Percentiles rank a stretch among this genome's conserved stretches.
Conservation (phyloP, 2,113 vertebrate genomes). For the Grantiella picta region DNA sequence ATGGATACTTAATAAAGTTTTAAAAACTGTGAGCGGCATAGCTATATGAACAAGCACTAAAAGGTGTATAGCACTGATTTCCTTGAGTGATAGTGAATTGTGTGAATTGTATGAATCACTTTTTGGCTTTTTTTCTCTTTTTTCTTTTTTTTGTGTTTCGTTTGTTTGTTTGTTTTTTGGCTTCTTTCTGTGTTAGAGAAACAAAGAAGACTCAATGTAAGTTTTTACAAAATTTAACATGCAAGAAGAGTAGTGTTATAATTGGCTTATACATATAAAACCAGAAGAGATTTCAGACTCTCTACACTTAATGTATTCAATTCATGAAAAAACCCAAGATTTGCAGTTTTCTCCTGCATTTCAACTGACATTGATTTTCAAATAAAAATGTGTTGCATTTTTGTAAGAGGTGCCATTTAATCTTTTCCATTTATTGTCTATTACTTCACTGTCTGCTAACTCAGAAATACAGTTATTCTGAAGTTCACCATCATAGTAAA, state of each 20-base stretch:
- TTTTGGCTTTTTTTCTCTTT: not conserved
- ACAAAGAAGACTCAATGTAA: not conserved
- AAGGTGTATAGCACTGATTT: not conserved
- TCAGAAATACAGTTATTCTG: not conserved
- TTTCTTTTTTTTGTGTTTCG: no score
- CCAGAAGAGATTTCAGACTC: not conserved
- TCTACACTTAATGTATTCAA: not conserved
- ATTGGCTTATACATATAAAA: not conserved
- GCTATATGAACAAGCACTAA: not conserved
- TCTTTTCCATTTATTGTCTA: not conserved
- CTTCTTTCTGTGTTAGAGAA: not conserved
- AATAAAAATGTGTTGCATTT: not conserved
- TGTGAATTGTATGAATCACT: not conserved
- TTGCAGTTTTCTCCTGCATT: not conserved
- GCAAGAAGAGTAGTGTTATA: not conserved
- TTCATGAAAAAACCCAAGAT: not conserved
- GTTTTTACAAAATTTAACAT: not conserved
- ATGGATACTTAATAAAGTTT: not conserved
- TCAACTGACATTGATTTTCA: not conserved
- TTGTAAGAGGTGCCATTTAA: not conserved
- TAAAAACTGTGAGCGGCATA: not conserved
- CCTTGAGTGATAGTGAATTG: not conserved
- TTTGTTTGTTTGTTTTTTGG: not conserved
- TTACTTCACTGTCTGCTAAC: not conserved
- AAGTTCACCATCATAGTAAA: not conserved